phyloP scores from a whole-genome alignment of 2,797 vertebrate species.

The Clarias laeviceps region DNA sequence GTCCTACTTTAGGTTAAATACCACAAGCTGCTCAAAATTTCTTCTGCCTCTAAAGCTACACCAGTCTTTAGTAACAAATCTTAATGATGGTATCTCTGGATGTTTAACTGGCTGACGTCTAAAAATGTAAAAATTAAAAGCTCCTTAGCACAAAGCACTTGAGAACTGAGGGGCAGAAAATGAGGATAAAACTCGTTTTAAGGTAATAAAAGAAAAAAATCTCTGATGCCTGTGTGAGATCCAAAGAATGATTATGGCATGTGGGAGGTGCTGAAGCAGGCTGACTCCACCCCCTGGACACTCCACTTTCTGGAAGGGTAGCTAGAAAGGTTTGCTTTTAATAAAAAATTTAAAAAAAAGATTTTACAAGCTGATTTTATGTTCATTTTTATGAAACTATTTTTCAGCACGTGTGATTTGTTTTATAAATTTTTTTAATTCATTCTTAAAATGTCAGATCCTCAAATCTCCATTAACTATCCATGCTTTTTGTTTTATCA shows the following conservation, averaged over 20 bases:
- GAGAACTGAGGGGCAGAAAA: background rate
- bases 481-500: conserved; percentile 7
- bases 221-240: background rate
- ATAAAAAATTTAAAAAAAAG: background rate
- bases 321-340: background rate
- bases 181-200: background rate
- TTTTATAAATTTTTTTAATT: too few relatives aligned
- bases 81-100: background rate
- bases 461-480: background rate
- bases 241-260: background rate
- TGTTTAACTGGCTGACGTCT: background rate
- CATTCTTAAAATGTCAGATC: conserved; percentile 29
- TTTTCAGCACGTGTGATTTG: background rate
- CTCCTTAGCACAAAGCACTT: background rate
- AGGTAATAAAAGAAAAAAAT: background rate
- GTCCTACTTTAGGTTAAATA: background rate
- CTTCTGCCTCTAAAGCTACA: background rate
- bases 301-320: background rate
- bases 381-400: too few relatives aligned
- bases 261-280: background rate
- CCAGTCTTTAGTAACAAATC: background rate
- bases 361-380: background rate
- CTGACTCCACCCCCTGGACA: background rate
- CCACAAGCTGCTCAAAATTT: background rate
- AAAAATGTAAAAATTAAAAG: background rate